Percentiles rank a stretch among this genome's conserved stretches.
Evolutionary conservation across 2,113 vertebrate species (phyloP).

Genomic region (Mirounga angustirostris): DNA sequence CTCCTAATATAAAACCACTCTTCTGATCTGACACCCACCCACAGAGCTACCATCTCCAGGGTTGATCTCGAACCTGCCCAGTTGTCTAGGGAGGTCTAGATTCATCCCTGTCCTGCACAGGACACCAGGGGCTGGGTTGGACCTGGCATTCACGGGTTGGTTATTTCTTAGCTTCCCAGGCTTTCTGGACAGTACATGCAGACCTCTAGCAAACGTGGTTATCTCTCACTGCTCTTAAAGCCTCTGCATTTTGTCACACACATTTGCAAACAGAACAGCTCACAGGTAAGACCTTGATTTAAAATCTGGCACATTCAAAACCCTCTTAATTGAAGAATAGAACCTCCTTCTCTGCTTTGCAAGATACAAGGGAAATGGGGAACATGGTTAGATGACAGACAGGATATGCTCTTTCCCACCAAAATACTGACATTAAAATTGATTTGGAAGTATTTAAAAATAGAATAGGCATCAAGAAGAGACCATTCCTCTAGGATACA

Average conservation of each 20-base stretch:
- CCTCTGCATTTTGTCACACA: not conserved
- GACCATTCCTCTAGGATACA: not conserved
- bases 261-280: not conserved
- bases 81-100: not conserved
- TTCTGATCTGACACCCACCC: not conserved
- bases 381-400: not conserved
- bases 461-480: not conserved
- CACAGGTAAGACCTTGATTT: not conserved
- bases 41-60: not conserved
- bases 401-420: not conserved
- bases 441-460: not conserved
- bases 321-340: not conserved
- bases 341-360: not conserved
- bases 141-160: not conserved
- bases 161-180: not conserved
- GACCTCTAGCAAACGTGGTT: not conserved
- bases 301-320: not conserved
- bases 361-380: not conserved
- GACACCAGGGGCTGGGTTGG: not conserved
- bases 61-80: not conserved
- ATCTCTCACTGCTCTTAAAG: not conserved
- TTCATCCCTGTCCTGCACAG: not conserved
- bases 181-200: not conserved
- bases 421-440: not conserved
- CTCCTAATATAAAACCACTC: not conserved